A percentile compares a stretch with the other conserved stretches of the same genome.
These are phyloP conservation scores for Coptodon rendalli DNA, from an alignment of 2,113 vertebrate genomes.

Conservation along the genomic window DNA sequence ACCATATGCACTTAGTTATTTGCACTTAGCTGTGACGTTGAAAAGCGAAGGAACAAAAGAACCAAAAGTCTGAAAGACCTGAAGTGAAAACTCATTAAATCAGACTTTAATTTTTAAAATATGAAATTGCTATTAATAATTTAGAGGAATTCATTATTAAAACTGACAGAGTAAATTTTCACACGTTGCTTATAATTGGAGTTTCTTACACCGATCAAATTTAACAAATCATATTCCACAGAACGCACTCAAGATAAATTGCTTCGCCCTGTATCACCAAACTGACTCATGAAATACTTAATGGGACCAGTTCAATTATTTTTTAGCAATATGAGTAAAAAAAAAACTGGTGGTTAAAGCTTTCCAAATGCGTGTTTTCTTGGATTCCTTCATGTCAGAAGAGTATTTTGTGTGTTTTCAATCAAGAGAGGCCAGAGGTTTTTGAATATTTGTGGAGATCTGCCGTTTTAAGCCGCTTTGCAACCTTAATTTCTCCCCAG, in stretches of 20 bases:
- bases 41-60: background rate
- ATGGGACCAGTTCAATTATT: background rate
- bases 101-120: slow-evolving; percentile 5
- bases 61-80: background rate
- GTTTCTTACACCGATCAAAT: background rate
- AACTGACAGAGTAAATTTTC: background rate
- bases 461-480: background rate
- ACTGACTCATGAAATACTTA: background rate
- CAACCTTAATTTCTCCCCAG: background rate
- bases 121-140: slow-evolving; percentile 23
- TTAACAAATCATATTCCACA: background rate
- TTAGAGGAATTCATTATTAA: slow-evolving; percentile 4
- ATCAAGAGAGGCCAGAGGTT: background rate
- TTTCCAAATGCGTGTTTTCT: background rate
- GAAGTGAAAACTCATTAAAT: slow-evolving; percentile 31
- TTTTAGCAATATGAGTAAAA: background rate
- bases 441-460: background rate
- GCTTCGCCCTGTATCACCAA: background rate
- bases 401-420: background rate
- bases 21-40: background rate
- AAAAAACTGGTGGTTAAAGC: background rate
- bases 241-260: background rate
- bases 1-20: background rate
- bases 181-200: slow-evolving; percentile 2
- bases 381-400: background rate